phyloP scores from a whole-genome alignment of 2,113 vertebrate genomes.

The Amphilophus citrinellus region DNA sequence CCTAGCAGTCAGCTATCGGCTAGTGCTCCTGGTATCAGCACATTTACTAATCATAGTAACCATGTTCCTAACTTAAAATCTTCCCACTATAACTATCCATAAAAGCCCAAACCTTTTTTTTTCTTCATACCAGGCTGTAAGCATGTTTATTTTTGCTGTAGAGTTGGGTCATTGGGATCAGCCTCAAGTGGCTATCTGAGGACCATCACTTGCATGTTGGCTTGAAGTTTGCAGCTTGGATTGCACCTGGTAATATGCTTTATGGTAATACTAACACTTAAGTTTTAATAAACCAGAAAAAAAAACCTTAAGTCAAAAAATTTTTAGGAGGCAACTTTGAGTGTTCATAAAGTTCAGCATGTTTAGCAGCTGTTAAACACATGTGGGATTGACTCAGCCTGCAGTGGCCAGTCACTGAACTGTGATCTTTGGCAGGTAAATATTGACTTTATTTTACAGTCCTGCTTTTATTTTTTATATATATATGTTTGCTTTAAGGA shows the following conservation, averaged over 20 bases:
- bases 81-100: no score
- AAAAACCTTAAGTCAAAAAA: neutral
- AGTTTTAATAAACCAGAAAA: neutral
- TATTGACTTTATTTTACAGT: neutral
- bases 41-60: no score
- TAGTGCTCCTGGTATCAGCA: no score
- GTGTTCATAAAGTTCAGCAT: neutral
- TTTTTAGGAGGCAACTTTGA: neutral
- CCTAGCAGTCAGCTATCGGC: rapidly evolving
- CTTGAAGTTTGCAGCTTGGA: neutral
- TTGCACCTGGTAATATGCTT: neutral
- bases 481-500: neutral
- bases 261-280: neutral
- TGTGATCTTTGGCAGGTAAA: neutral
- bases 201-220: neutral
- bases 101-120: no score
- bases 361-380: neutral
- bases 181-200: neutral
- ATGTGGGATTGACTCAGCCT: neutral
- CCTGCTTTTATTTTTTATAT: neutral
- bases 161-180: neutral
- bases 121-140: neutral
- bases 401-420: neutral
- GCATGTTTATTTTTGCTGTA: neutral
- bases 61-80: no score